These are phyloP conservation scores for Lepidurus apus DNA, from an alignment of 1,140 invertebrate species.

Conservation along the genomic window DNA sequence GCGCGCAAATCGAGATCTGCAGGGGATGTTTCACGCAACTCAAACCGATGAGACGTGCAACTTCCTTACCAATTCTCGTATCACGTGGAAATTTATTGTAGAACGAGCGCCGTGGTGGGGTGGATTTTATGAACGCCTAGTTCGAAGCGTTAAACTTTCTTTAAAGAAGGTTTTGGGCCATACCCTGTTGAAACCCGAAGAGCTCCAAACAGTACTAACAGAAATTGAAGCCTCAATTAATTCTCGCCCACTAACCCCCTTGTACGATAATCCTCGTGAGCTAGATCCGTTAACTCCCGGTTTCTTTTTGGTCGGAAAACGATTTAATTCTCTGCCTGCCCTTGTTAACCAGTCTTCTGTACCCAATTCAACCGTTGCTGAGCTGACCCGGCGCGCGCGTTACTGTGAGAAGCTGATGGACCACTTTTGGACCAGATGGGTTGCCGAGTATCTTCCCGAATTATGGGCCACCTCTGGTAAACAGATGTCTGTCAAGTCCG, in stretches of 20 bases:
- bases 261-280: constrained; percentile 40
- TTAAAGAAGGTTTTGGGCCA: constrained; percentile 39
- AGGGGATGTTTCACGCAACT: neutral
- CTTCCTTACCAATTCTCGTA: constrained; percentile 29
- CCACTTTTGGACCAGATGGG: neutral
- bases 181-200: constrained; percentile 40
- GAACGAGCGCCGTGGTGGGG: constrained; percentile 44
- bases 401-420: constrained; percentile 3
- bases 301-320: constrained; percentile 38
- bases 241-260: constrained; percentile 42
- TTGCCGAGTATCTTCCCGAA: constrained; percentile 24
- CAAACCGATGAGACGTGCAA: neutral
- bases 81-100: constrained; percentile 44
- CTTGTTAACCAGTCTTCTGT: neutral
- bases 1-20: constrained; percentile 30
- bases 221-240: constrained; percentile 43
- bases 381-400: neutral
- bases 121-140: constrained; percentile 37
- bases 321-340: constrained; percentile 1
- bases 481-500: neutral
- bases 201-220: constrained; percentile 42
- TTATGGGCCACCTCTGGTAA: neutral
- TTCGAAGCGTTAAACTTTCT: constrained; percentile 42
- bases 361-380: neutral
- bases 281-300: constrained; percentile 38